Evolutionary conservation across 2,888 invertebrate species (phyloP), one percentile per base, ranked within the genome.

Genomic region (Copidosoma aretas): DNA sequence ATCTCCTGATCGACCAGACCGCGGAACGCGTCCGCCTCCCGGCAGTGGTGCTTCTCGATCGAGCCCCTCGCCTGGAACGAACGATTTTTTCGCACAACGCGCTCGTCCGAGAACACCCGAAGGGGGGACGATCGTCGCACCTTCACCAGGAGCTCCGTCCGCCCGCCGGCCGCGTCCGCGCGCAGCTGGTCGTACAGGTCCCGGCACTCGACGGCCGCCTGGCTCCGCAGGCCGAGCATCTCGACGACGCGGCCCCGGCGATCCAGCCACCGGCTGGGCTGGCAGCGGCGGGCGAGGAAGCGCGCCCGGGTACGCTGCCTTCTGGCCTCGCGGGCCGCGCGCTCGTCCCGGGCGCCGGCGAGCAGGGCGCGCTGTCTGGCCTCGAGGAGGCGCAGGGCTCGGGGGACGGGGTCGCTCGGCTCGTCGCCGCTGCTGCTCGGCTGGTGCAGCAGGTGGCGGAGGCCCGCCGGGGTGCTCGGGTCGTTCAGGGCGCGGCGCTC

Each of bases 201-300:
- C 63, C 89, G 89, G 62, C 93, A 86, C 79, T 91, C 90, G 70
- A 90, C 88, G 10, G 93, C 93, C 75, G 90, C 88, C 77, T 94
- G 92, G 22, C 91, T 91, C 79, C 91, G 91, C 53, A 93, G 82
- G 0, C 94, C 92, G 75, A 95, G 92, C 91, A 96, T 91, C 73
- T 91, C 88, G 21, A 94, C 88, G 46, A 89, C 80, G 70, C 85
- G 86, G 22, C 91, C 91, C 77, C 91, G 91, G 75, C 89, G 89
- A 43, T 91, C 90, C 70, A 88, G 88, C 92, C 94, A 94, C 67
- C 89, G 88, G 53, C 92, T 87, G 0, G 96, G 92, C 73, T 89
- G 87, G 4, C 91, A 90, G 78, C 92, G 88, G 75, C 88, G n/a
- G 0, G 39, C 19, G 5, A 71, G 64, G n/a, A 69, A 71, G 10